Conservation (phyloP, 2,113 vertebrate species). For the Phrynosoma platyrhinos region DNA sequence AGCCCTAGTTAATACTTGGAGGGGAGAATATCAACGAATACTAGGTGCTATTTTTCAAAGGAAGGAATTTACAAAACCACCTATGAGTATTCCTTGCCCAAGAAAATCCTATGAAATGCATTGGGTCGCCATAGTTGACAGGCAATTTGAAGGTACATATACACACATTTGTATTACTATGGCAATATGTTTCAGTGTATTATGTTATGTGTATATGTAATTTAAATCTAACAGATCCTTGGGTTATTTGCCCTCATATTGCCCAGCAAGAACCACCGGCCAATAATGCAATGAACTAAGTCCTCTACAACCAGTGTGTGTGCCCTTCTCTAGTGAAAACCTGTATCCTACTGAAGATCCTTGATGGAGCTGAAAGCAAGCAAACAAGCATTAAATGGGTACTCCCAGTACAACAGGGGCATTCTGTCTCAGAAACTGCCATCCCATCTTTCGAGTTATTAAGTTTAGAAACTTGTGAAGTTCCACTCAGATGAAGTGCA, state of each 20-base stretch:
- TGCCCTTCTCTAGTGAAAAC: background rate
- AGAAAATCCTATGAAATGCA: no score
- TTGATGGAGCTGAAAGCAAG: background rate
- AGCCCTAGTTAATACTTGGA: no score
- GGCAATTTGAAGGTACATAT: no score
- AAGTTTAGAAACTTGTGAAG: background rate
- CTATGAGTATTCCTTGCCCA: no score
- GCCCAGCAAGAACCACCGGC: background rate
- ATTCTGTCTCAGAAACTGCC: background rate
- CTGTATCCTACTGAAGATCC: background rate
- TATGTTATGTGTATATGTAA: background rate
- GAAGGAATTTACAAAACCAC: no score
- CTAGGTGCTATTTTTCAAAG: no score
- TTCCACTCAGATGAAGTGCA: slow-evolving; percentile 4
- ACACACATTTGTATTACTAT: no score
- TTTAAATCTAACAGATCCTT: background rate
- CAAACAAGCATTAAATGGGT: background rate
- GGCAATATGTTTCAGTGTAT: no score
- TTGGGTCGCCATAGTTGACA: no score
- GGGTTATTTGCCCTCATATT: background rate
- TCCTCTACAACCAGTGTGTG: background rate
- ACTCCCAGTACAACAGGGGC: background rate
- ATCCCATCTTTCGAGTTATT: background rate
- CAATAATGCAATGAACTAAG: no score
- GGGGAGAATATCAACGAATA: no score